Evolutionary conservation across 2,888 invertebrate species (phyloP).

Genomic region (Gerosis bhagava): DNA sequence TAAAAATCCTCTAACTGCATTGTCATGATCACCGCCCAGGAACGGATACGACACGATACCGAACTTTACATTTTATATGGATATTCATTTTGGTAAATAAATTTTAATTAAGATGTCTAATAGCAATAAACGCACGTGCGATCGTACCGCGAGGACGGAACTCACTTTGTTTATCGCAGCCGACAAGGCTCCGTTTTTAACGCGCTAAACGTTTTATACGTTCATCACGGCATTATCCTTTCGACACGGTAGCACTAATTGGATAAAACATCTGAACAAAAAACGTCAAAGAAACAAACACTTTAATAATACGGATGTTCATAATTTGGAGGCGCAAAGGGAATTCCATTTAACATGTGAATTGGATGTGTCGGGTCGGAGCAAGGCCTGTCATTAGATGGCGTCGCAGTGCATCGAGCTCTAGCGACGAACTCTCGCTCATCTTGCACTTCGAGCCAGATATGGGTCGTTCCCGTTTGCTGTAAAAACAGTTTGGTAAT

Average conservation of each 20-base stretch:
- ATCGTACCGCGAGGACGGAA: constrained; percentile 26
- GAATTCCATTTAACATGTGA: constrained; percentile 81
- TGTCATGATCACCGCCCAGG: too few relatives aligned
- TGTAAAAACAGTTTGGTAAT: too few relatives aligned
- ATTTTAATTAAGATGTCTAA: constrained; percentile 21
- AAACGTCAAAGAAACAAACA: constrained; percentile 77
- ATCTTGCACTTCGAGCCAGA: too few relatives aligned
- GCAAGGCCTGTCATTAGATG: constrained; percentile 61
- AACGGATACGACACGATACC: constrained; percentile 1
- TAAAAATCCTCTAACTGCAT: too few relatives aligned
- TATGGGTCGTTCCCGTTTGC: too few relatives aligned
- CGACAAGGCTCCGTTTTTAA: constrained; percentile 67
- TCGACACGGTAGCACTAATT: constrained; percentile 83
- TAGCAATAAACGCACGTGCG: constrained; percentile 20
- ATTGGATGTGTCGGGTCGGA: constrained; percentile 66
- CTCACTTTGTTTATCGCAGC: constrained; percentile 41
- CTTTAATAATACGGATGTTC: constrained; percentile 71
- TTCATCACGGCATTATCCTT: constrained; percentile 78
- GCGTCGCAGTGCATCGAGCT: too few relatives aligned
- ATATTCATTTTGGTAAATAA: constrained; percentile 17
- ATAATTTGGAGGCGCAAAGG: constrained; percentile 74
- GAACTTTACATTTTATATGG: constrained; percentile 9
- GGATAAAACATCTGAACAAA: constrained; percentile 74
- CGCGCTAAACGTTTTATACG: constrained; percentile 70
- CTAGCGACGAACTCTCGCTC: constrained; percentile 10